A percentile compares a stretch with the other conserved stretches of the same genome.
These are phyloP conservation scores for Mylabris sibirica DNA, from an alignment of 2,888 invertebrate genomes.

Conservation along the genomic window DNA sequence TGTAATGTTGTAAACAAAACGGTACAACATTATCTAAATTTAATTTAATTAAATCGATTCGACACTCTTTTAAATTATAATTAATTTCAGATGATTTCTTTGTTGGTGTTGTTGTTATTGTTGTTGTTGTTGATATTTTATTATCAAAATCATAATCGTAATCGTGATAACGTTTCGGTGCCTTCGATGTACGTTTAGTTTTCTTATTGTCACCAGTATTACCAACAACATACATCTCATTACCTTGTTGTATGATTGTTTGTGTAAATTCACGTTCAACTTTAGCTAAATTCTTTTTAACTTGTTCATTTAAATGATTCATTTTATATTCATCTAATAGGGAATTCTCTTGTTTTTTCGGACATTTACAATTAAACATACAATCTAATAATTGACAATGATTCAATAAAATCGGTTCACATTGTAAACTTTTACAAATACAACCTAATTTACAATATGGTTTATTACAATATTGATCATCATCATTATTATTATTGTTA, in stretches of 20 bases:
- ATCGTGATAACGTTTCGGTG: slow-evolving; percentile 70
- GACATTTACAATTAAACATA: slow-evolving; percentile 68
- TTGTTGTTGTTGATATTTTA: slow-evolving; percentile 22
- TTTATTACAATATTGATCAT: slow-evolving; percentile 62
- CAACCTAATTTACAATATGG: slow-evolving; percentile 71
- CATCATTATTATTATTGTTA: slow-evolving; percentile 58
- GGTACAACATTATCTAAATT: slow-evolving; percentile 62
- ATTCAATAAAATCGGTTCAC: slow-evolving; percentile 56
- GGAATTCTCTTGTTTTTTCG: slow-evolving; percentile 34
- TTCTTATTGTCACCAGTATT: slow-evolving; percentile 60
- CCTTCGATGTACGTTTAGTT: slow-evolving; percentile 67
- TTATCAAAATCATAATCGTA: slow-evolving; percentile 56
- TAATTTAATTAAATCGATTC: slow-evolving; percentile 34
- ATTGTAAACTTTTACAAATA: slow-evolving; percentile 69
- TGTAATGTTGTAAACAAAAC: slow-evolving; percentile 72
- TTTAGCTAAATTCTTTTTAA: slow-evolving; percentile 68
- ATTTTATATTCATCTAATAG: slow-evolving; percentile 47
- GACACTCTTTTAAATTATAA: slow-evolving; percentile 31
- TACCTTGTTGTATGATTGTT: slow-evolving; percentile 71
- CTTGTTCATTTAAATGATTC: slow-evolving; percentile 62
- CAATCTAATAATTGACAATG: slow-evolving; percentile 72
- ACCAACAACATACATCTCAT: slow-evolving; percentile 71
- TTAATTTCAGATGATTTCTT: slow-evolving; percentile 2
- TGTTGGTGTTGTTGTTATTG: slow-evolving; percentile 26
- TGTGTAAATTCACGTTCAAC: slow-evolving; percentile 76